Conservation (phyloP, 2,797 vertebrate species). For the Synaphobranchus kaupii region DNA sequence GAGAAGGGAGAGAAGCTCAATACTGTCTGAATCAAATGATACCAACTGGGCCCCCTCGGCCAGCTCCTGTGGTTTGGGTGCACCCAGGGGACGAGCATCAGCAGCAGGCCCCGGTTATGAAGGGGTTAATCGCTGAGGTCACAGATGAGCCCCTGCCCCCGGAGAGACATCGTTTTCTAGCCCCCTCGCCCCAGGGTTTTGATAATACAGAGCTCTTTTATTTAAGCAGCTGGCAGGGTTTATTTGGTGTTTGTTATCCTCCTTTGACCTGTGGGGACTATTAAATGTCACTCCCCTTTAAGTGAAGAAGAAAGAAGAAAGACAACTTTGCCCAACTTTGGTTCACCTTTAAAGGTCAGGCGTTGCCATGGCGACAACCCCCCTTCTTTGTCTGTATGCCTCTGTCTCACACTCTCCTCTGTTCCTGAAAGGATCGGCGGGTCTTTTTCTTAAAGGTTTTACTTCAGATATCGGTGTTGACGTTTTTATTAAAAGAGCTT, state of each 20-base stretch:
- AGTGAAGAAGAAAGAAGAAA: slow-evolving; percentile 65
- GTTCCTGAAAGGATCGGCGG: slow-evolving; percentile 39
- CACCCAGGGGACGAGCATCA: background rate
- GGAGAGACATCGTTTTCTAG: slow-evolving; percentile 32
- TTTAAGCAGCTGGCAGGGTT: slow-evolving; percentile 64
- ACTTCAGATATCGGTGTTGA: slow-evolving; percentile 58
- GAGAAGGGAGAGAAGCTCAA: background rate
- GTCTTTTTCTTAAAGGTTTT: slow-evolving; percentile 54
- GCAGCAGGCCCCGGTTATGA: background rate
- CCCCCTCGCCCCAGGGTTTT: slow-evolving; percentile 35
- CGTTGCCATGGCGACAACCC: slow-evolving; percentile 58
- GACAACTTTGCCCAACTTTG: slow-evolving; percentile 74
- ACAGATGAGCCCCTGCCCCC: slow-evolving; percentile 42
- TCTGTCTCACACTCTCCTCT: slow-evolving; percentile 10
- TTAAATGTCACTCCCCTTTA: slow-evolving; percentile 78
- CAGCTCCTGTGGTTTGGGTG: background rate
- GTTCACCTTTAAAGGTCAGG: slow-evolving; percentile 75
- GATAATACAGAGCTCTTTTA: slow-evolving; percentile 58
- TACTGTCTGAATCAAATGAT: background rate
- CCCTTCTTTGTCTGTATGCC: background rate
- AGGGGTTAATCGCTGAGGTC: slow-evolving; percentile 34
- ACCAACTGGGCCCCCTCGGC: background rate
- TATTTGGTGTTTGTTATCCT: slow-evolving; percentile 78
- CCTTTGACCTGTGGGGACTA: slow-evolving; percentile 73
- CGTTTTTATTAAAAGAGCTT: slow-evolving; percentile 66